Conservation (phyloP, 2,113 vertebrate genomes). For the Sula dactylatra region DNA sequence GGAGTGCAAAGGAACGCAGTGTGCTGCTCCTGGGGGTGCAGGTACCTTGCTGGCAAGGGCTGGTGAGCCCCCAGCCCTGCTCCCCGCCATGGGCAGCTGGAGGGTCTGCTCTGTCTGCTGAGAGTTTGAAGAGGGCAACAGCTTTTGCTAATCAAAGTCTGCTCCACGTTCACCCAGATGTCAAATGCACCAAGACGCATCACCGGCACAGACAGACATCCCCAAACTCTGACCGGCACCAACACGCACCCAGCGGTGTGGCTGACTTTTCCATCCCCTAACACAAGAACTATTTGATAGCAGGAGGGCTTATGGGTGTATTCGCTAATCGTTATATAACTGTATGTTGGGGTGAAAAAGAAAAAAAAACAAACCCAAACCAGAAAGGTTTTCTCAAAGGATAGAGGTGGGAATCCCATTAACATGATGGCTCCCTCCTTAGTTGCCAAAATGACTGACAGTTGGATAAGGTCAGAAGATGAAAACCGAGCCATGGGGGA, state of each 20-base stretch:
- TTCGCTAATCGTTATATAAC: not conserved
- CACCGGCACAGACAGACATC: not conserved
- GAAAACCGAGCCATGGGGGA: constrained; percentile 29
- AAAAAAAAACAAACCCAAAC: not conserved
- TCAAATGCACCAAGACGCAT: accelerated
- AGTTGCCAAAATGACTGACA: constrained; percentile 48
- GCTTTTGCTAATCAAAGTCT: not conserved
- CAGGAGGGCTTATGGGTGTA: not conserved
- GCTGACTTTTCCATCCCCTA: not conserved
- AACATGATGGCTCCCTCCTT: not conserved
- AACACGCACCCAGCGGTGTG: accelerated
- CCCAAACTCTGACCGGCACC: not conserved
- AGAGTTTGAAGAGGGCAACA: not conserved
- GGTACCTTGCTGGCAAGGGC: accelerated
- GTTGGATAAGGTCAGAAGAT: constrained; percentile 51
- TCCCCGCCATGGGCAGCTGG: accelerated
- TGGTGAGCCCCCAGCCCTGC: accelerated
- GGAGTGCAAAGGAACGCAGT: not conserved
- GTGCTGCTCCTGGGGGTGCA: not conserved
- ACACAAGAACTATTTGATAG: not conserved
- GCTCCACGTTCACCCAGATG: not conserved
- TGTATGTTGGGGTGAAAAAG: not conserved
- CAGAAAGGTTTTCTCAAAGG: not conserved
- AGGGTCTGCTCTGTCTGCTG: not conserved
- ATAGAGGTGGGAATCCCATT: constrained; percentile 2